Percentiles rank a stretch among this genome's conserved stretches.
phyloP scores from a whole-genome alignment of 2,113 vertebrate species.

The Barnardius zonarius region DNA sequence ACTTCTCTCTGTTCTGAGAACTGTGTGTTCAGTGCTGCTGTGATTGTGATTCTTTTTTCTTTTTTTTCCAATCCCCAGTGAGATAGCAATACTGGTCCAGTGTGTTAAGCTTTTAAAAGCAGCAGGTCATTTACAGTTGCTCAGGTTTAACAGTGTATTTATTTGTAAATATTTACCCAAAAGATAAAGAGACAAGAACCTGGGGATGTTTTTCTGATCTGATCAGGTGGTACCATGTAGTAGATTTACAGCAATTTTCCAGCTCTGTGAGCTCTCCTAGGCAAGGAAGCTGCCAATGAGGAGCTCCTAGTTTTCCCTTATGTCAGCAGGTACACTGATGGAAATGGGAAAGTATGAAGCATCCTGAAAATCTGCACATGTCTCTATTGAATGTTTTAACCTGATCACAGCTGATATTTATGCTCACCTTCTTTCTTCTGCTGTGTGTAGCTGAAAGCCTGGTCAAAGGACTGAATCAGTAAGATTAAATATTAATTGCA shows the following conservation, averaged over 20 bases:
- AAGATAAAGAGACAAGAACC: not conserved
- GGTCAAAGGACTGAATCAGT: not conserved
- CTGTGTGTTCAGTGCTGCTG: not conserved
- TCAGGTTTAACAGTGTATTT: not conserved
- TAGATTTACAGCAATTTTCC: not conserved
- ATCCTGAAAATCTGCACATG: not conserved
- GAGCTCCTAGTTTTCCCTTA: not conserved
- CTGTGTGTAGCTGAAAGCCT: not conserved
- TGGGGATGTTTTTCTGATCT: not conserved
- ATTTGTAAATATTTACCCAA: constrained; percentile 15
- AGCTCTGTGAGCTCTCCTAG: not conserved
- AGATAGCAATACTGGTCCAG: not conserved
- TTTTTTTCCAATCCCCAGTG: not conserved
- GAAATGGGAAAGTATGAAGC: not conserved
- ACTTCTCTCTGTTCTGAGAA: not conserved
- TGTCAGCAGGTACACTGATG: not conserved
- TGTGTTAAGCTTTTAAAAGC: not conserved
- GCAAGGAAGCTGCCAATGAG: not conserved
- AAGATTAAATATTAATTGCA: not conserved
- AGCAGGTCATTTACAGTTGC: not conserved
- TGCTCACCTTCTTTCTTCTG: not conserved
- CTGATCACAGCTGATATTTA: not conserved
- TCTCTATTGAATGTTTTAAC: not conserved
- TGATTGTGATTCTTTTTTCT: not conserved
- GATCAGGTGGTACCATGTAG: not conserved